These are phyloP conservation scores for Catharus fuscescens DNA, from an alignment of 2,113 vertebrate genomes.

Conservation along the genomic window DNA sequence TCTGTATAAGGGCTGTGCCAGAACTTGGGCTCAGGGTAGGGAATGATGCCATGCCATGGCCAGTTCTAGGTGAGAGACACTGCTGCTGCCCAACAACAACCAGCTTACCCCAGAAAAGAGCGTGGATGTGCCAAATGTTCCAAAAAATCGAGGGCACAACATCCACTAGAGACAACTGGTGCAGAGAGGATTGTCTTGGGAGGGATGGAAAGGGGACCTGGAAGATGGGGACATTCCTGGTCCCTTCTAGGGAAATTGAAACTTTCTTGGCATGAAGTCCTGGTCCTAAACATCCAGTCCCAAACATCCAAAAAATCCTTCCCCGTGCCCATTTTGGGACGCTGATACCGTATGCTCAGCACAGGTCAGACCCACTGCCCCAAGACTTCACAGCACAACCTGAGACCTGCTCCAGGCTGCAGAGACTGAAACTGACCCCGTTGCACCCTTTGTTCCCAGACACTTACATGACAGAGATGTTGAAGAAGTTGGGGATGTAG, in stretches of 20 bases:
- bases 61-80: neutral
- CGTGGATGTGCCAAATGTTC: fast-evolving
- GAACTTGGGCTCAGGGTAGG: fast-evolving
- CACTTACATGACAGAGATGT: slow-evolving; percentile 94
- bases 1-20: neutral
- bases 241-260: neutral
- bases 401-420: neutral
- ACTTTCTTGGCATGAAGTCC: neutral
- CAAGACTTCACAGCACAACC: neutral
- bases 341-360: neutral
- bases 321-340: neutral
- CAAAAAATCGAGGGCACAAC: fast-evolving
- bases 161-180: neutral
- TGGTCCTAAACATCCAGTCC: neutral
- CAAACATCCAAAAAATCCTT: neutral
- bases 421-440: neutral
- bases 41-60: neutral
- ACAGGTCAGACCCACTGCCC: neutral
- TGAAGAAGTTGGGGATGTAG: slow-evolving; percentile 90
- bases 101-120: neutral
- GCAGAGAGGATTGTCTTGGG: neutral
- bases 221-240: neutral
- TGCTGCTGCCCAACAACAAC: neutral
- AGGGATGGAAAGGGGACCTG: neutral
- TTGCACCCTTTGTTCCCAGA: neutral